Conservation (phyloP, 1,140 invertebrate genomes). For the Nephila pilipes region DNA sequence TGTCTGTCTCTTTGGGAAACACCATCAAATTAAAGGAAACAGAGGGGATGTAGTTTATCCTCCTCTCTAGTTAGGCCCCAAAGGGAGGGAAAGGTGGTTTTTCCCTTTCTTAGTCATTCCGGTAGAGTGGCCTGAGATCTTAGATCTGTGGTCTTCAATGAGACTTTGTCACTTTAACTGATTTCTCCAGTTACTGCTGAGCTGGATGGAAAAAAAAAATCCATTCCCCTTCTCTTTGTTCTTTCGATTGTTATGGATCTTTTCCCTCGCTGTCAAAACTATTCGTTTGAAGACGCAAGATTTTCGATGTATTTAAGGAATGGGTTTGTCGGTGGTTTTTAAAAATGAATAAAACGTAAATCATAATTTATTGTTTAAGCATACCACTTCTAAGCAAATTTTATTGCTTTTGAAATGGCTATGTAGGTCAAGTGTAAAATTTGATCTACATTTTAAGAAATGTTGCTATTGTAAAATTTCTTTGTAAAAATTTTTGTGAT, state of each 20-base stretch:
- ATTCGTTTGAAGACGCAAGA: background rate
- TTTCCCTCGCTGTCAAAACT: background rate
- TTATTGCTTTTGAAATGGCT: too few species aligned
- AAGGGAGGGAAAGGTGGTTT: slow-evolving; percentile 28
- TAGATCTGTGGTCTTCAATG: slow-evolving; percentile 36
- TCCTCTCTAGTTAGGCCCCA: slow-evolving; percentile 38
- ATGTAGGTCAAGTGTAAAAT: too few species aligned
- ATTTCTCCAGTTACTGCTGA: slow-evolving; percentile 38
- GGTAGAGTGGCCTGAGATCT: slow-evolving; percentile 24
- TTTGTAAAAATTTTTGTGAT: too few species aligned
- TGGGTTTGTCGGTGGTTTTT: too few species aligned
- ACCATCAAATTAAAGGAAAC: slow-evolving; percentile 66
- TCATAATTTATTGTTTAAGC: too few species aligned
- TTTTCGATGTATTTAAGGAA: background rate
- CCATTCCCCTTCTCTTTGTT: background rate
- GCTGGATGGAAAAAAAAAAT: background rate
- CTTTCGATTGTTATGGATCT: background rate
- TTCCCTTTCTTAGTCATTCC: slow-evolving; percentile 35
- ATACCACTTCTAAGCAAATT: too few species aligned
- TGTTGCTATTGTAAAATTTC: too few species aligned
- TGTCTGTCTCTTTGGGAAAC: slow-evolving; percentile 57
- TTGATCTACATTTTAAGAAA: too few species aligned
- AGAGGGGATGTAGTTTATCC: slow-evolving; percentile 60
- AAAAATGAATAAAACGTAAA: too few species aligned
- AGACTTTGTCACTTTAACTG: slow-evolving; percentile 55